Evolutionary conservation across 2,797 vertebrate genomes (phyloP), one percentile per base, ranked within the genome.

Genomic region (Coilia nasus): DNA sequence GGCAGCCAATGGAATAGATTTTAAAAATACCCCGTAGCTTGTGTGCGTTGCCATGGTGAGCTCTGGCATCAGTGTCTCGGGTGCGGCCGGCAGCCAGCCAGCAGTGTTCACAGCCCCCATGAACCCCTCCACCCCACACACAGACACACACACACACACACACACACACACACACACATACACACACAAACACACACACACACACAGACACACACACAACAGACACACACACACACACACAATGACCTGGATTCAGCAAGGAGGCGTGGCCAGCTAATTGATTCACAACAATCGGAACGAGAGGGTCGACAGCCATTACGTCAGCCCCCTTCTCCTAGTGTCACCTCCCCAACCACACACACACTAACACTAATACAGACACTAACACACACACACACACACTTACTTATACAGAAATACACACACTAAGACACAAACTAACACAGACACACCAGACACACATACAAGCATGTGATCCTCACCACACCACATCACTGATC

Each of bases 241-340:
- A 7, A 56, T 64, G 82, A 2, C 47, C 54, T 47, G 59, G 71
- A 14, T 41, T 35, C 64, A 31, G 46, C 57, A 17, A 57, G 46
- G 75, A 82, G 83, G 83, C 62, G 81, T 47, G 83, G 50, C 10
- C 2, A 71, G 78, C 81, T 84, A 75, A 87, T 87, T 82, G 87
- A 87, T 88, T 83, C 83, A 81, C 84, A 86, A 75, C 85, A 87
- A 54, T 82, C 21, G 28, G 75, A 35, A 81, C 59, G 85, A 86
- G 62, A 14, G 82, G 56, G 85, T 67, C 31, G 82, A 57, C 82
- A 59, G 60, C 59, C 41, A 71, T 84, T 71, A 71, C 64, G 82
- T 85, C 83, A 15, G 83, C 31, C 64, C 14, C 25, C 23, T 71
- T 14, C 15, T 71, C 12, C 28, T 71, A 28, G 14, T 28, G 23